Evolutionary conservation across 2,888 invertebrate genomes (phyloP).

Genomic region (Lasioglossum marginatum): DNA sequence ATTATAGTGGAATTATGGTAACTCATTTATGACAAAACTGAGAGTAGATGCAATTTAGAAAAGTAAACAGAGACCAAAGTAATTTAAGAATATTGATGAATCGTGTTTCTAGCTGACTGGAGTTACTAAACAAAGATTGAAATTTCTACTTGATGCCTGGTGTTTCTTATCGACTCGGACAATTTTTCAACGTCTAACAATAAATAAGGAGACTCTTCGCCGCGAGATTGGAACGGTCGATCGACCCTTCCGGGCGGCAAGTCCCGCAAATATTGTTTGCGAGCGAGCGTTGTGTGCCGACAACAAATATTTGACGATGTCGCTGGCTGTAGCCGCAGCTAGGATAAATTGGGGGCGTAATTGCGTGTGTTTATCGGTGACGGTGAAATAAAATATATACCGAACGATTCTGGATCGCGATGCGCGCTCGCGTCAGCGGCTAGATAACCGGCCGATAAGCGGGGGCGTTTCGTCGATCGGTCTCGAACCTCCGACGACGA

Average conservation of each 20-base stretch:
- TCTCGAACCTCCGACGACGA: background rate
- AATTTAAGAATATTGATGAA: background rate
- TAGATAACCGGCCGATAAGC: background rate
- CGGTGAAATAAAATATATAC: background rate
- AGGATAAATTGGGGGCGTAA: constrained; percentile 44
- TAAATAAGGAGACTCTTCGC: background rate
- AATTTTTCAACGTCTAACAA: background rate
- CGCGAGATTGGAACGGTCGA: background rate
- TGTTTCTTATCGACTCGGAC: too few relatives aligned
- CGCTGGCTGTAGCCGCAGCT: constrained; percentile 8
- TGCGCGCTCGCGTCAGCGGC: background rate
- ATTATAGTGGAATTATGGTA: too few relatives aligned
- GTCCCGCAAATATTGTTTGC: constrained; percentile 1
- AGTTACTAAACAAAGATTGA: background rate
- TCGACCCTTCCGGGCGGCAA: background rate
- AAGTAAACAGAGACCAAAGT: too few relatives aligned
- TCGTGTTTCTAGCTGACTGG: background rate
- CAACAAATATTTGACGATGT: constrained; percentile 15
- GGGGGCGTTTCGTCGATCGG: constrained; percentile 30
- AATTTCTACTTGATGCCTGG: background rate
- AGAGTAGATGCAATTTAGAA: too few relatives aligned
- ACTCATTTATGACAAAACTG: too few relatives aligned
- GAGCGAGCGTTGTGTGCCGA: background rate
- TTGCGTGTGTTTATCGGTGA: constrained; percentile 31
- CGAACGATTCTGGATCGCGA: background rate